Base-by-base conservation (phyloP, 2,113 vertebrate genomes). In the Rhynchopsitta pachyrhyncha region DNA sequence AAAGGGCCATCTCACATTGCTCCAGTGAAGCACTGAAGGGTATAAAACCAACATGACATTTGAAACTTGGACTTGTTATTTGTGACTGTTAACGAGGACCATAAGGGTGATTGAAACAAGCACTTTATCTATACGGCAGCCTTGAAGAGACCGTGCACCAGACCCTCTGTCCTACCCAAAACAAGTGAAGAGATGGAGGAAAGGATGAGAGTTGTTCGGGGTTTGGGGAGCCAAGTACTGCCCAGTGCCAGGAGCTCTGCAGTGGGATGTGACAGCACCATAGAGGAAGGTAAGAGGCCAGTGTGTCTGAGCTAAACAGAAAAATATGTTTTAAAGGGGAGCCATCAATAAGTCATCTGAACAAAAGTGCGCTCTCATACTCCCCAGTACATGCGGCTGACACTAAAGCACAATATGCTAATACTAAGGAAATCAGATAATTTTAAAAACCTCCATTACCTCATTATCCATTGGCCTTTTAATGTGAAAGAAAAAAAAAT, bases 281-380 rank as follows among this genome's bases (percentile, higher is more conserved):
- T 1, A 15, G 31, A n/a, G 37, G 22, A 52, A 28, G 24, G 20
- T 3, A 46, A 55, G 41, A 46, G 41, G 18, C 5, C 11, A 55
- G 29, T 47, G 47, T 52, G 24, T 5, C 5, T 1, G 17, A 84
- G 33, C 17, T 10, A 17, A 53, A 31, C 13, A 53, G 27, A 53
- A 73, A 53, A 74, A 13, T 15, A 7, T 11, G 13, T 28, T n/a
- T 75, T 66, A 39, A 41, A 39, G 49, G 17, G 70, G 41, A 75
- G 50, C 6, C 0, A 11, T 13, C 35, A 44, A 10, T 7, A n/a
- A n/a, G 33, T 29, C 37, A 31, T 2, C 13, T 17, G 17, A 22
- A 17, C 3, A 53, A 57, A 52, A 39, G 59, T 0, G 0, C 13
- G 57, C 18, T 71, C 33, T 15, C 3, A 0, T 41, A 12, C 25